Conservation (phyloP, 2,797 vertebrate genomes). For the Acipenser oxyrinchus region DNA sequence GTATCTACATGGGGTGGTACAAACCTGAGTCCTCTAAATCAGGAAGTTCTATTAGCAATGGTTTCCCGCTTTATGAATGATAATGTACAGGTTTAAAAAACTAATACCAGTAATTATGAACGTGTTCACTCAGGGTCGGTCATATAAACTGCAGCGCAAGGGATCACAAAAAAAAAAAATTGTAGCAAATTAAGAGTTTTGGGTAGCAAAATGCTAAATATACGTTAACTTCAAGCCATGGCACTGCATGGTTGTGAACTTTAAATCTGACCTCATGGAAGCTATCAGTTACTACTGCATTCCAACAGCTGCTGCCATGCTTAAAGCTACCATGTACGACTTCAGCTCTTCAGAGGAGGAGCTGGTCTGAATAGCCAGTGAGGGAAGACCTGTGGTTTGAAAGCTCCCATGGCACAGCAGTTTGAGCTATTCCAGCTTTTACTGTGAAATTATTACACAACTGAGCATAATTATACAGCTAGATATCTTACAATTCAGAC, state of each 20-base stretch:
- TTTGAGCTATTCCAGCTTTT: neutral
- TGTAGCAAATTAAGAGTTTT: neutral
- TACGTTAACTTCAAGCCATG: conserved; percentile 3
- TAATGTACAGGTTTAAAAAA: conserved; percentile 4
- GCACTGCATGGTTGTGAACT: conserved; percentile 4
- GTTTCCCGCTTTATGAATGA: no score
- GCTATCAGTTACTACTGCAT: conserved; percentile 14
- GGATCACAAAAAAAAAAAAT: neutral
- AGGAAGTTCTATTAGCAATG: no score
- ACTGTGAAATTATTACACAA: neutral
- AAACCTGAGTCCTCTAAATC: no score
- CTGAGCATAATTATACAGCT: neutral
- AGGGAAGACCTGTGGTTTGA: neutral
- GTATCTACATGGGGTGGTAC: no score
- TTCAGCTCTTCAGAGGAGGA: conserved; percentile 10
- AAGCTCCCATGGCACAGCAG: no score
- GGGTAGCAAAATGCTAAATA: conserved; percentile 21
- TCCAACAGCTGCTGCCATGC: conserved; percentile 20
- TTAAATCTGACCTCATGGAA: conserved; percentile 21
- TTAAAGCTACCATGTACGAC: conserved; percentile 9
- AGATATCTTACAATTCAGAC: neutral
- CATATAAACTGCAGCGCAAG: neutral
- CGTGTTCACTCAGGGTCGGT: neutral
- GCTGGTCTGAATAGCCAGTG: neutral
- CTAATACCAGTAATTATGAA: neutral